Conservation (phyloP, 2,888 invertebrate genomes). For the Parascotia fuliginaria region DNA sequence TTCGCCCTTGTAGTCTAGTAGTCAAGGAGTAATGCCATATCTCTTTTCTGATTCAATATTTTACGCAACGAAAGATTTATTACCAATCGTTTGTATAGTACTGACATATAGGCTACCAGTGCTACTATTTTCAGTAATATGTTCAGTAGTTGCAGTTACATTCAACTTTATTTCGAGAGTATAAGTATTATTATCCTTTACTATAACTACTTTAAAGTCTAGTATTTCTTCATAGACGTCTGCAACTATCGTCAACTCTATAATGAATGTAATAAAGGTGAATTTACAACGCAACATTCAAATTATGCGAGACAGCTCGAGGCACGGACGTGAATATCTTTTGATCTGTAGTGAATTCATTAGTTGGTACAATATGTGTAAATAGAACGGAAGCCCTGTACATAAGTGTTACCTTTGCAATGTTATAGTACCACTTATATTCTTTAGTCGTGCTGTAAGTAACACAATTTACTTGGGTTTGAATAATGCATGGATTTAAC, state of each 20-base stretch:
- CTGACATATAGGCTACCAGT: conserved; percentile 53
- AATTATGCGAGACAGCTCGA: conserved; percentile 26
- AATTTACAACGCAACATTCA: conserved; percentile 31
- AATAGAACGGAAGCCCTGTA: conserved; percentile 79
- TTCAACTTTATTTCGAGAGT: conserved; percentile 9
- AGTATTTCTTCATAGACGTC: conserved; percentile 13
- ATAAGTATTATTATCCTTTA: conserved; percentile 18
- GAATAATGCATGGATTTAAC: conserved; percentile 26
- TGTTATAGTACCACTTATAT: conserved; percentile 45
- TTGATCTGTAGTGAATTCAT: conserved; percentile 81
- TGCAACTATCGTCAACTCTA: conserved; percentile 31
- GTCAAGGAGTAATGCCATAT: too few relatives aligned
- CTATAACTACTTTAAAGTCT: not conserved
- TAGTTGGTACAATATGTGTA: conserved; percentile 74
- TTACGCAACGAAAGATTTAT: conserved; percentile 41
- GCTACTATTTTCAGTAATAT: conserved; percentile 21
- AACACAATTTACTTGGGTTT: conserved; percentile 36
- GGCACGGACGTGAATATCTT: conserved; percentile 76
- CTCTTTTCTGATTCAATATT: too few relatives aligned
- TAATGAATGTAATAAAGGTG: conserved; percentile 33
- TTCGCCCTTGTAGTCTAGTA: too few relatives aligned
- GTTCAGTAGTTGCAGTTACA: conserved; percentile 6
- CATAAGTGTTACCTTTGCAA: conserved; percentile 65
- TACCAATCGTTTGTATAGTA: conserved; percentile 58
- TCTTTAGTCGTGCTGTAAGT: conserved; percentile 32